These are phyloP conservation scores for Meriones psammophilus DNA, from an alignment of 2,797 vertebrate genomes.

Conservation along the genomic window DNA sequence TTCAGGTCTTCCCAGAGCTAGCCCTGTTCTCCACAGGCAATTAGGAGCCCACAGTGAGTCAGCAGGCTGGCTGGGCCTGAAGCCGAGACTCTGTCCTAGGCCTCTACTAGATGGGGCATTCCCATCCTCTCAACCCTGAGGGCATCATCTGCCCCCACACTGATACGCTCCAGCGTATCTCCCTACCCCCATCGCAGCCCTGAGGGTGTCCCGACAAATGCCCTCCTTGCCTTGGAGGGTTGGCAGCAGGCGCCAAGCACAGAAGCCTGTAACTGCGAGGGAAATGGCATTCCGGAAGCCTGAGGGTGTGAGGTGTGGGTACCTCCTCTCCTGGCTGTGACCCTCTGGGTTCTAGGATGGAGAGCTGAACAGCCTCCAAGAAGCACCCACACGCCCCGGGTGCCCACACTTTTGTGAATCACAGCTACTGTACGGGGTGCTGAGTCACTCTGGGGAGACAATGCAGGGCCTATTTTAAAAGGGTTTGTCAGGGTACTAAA, in stretches of 20 bases:
- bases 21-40: conserved; percentile 53
- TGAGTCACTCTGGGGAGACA: conserved; percentile 86
- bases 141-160: neutral
- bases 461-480: conserved; percentile 74
- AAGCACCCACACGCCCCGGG: conserved; percentile 72
- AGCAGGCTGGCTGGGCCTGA: conserved; percentile 46
- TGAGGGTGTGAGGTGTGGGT: neutral
- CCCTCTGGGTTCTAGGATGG: conserved; percentile 55
- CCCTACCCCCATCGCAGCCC: neutral
- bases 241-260: neutral
- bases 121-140: neutral
- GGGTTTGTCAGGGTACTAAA: conserved; percentile 41
- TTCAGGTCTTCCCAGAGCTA: conserved; percentile 17
- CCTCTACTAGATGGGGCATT: conserved; percentile 16
- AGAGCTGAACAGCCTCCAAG: conserved; percentile 72
- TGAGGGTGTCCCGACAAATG: neutral
- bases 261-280: neutral
- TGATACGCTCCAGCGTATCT: neutral
- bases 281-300: neutral
- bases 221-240: conserved; percentile 6
- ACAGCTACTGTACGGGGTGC: conserved; percentile 81
- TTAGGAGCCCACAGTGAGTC: conserved; percentile 64
- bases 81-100: conserved; percentile 46
- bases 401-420: conserved; percentile 84
- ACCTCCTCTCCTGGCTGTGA: conserved; percentile 55